Conservation (phyloP, 2,797 vertebrate genomes). For the Tympanoctomys barrerae region DNA sequence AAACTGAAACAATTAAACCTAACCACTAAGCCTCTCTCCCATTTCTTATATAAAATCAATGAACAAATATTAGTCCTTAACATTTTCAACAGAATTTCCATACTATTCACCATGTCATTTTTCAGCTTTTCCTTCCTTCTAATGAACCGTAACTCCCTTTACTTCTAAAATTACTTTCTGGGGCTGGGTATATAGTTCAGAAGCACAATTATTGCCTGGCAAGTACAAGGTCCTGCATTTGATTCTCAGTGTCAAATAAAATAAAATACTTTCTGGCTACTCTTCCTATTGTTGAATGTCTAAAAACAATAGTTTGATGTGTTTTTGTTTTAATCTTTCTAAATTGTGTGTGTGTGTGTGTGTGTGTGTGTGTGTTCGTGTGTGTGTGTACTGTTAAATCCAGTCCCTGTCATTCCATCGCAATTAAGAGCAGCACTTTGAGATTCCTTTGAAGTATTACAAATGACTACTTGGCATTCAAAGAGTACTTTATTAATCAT, state of each 20-base stretch:
- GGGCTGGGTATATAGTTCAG: no score
- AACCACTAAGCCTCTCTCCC: background rate
- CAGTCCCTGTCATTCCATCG: background rate
- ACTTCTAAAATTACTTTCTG: background rate
- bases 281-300: background rate
- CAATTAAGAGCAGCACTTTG: background rate
- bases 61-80: background rate
- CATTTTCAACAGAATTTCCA: background rate
- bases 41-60: background rate
- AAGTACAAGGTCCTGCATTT: no score
- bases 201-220: no score
- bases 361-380: background rate
- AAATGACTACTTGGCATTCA: background rate
- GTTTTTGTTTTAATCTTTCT: background rate
- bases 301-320: background rate
- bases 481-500: background rate
- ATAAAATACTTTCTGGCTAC: background rate
- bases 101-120: background rate
- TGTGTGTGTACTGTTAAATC: background rate
- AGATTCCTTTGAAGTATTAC: slow-evolving; percentile 2
- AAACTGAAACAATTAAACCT: background rate
- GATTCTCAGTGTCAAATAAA: no score
- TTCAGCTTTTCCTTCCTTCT: background rate
- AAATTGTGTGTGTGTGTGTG: background rate
- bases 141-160: background rate